Evolutionary conservation across 2,797 vertebrate genomes (phyloP), one percentile per base, ranked within the genome.

Genomic region (Numenius phaeopus): DNA sequence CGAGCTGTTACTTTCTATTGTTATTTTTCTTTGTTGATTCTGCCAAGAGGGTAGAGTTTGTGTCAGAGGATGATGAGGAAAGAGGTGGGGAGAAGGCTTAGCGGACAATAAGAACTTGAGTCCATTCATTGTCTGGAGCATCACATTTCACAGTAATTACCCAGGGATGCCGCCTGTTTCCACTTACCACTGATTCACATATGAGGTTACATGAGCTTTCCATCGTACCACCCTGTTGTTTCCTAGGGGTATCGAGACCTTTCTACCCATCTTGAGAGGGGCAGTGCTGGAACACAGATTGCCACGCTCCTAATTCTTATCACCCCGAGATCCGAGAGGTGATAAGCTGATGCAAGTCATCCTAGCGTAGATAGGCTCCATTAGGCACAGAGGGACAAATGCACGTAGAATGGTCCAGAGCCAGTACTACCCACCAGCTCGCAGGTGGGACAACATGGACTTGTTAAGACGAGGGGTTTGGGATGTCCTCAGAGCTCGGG

Each of bases 341-440:
- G 64, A 55, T 26, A 58, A 87, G 13, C 26, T 52, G 37, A 55
- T 8, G 14, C 8, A 50, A 61, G 46, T 40, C 39, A 46, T 37
- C 10, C n/a, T 8, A 27, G 44, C 1, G 15, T 50, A 59, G n/a
- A 16, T 4, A 26, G 0, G 1, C 17, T 85, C 15, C n/a, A 8
- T 40, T 7, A 75, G 34, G 62, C 5, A 6, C 23, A 65, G 37
- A 75, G 39, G 49, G 37, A 65, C 66, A 76, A 72, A 86, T 3
- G 30, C 21, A 57, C 0, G 0, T 23, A 20, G 58, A 49, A 15
- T 1, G 13, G n/a, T 29, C 26, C 2, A 4, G 42, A 85, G 26
- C 9, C 58, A 75, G 9, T 4, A 5, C 17, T 11, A 20, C 34
- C 34, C 42, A 50, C 13, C 2, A 14, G 9, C 18, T 62, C 7